Evolutionary conservation across 2,888 invertebrate species (phyloP), one percentile per base, ranked within the genome.

Genomic region (Ophraella communa): DNA sequence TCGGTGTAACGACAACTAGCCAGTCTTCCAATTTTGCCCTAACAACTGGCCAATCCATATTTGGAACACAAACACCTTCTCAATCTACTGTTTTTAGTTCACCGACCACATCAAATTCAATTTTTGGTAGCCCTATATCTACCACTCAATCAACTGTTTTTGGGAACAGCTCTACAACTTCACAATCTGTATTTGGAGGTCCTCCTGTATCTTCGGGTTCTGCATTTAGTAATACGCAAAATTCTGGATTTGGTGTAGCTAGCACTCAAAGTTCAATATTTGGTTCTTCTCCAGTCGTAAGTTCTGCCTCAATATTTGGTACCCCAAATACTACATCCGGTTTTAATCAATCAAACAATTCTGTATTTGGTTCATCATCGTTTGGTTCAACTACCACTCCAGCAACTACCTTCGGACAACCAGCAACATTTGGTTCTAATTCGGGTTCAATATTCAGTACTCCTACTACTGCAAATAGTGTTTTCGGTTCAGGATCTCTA

Each of bases 401-500:
- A 14, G 70, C 75, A 73, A 53, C 65, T 27, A 59, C 67, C 17
- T 69, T 72, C 65, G 67, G 66, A 51, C 54, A 66, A 17, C 57
- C 63, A 24, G 60, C 63, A 23, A 35, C 42, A 11, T 62, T 62
- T 52, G 61, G 52, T 7, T 23, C 17, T 3, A 60, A 61, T 47
- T 35, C 57, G 18, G 59, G 63, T 7, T 67, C 71, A 4, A 57
- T 69, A 23, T 75, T 76, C 70, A 75, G 73, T 56, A 62, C 68
- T 27, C 57, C 73, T 49, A 64, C 74, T 18, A 67, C 71, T 23
- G 66, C 76, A n/a, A 62, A 61, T 30, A 68, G 63, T 59, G 51
- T 63, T 39, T 78, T 78, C 69, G 76, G 73, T 18, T 61, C 70
- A 47, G 33, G 61, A 60, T 66, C 68, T 44, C 64, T 69, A 24